These are phyloP conservation scores for Erebia aethiops DNA, from an alignment of 2,888 invertebrate genomes.

Conservation along the genomic window DNA sequence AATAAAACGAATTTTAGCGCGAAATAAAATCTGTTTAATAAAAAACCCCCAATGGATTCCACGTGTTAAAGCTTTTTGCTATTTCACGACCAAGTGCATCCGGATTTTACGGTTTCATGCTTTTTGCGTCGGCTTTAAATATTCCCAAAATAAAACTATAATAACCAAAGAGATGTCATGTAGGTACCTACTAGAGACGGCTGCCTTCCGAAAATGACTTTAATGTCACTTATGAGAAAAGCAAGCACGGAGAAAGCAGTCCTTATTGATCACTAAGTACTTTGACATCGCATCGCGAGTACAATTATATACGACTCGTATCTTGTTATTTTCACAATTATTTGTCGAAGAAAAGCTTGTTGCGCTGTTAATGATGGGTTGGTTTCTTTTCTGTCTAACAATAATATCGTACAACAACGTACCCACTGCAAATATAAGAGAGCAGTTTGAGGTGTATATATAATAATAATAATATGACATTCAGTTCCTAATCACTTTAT, in stretches of 20 bases:
- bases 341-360: too few relatives aligned
- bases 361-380: too few relatives aligned
- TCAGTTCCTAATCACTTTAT: too few relatives aligned
- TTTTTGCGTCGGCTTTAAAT: slow-evolving; percentile 15
- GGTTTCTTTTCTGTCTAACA: too few relatives aligned
- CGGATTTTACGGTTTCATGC: slow-evolving; percentile 28
- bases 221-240: background rate
- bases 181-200: background rate
- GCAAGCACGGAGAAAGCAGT: background rate
- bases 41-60: slow-evolving; percentile 1
- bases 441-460: too few relatives aligned
- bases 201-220: background rate
- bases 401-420: too few relatives aligned
- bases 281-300: background rate
- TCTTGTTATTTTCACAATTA: too few relatives aligned
- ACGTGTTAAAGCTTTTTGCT: slow-evolving; percentile 19
- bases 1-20: background rate
- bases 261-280: background rate
- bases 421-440: too few relatives aligned
- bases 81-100: slow-evolving; percentile 29
- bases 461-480: too few relatives aligned
- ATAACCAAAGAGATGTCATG: background rate
- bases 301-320: too few relatives aligned
- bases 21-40: background rate
- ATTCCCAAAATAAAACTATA: slow-evolving; percentile 19